Conservation (phyloP, 2,113 vertebrate species). For the Antechinus stuartii region DNA sequence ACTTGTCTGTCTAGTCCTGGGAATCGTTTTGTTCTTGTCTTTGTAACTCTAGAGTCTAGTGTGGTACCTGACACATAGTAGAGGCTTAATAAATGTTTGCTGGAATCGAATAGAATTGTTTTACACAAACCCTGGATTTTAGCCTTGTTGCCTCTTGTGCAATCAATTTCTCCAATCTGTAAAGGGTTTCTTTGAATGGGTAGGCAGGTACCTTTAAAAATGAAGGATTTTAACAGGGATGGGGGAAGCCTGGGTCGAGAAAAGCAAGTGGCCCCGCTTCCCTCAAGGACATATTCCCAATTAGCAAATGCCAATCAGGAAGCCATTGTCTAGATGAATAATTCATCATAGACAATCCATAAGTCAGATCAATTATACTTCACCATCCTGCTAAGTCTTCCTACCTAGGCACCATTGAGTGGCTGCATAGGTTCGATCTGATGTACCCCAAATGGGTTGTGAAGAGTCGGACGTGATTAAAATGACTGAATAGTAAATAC, state of each 20-base stretch:
- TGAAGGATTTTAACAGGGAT: background rate
- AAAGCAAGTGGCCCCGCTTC: background rate
- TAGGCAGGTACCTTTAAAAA: background rate
- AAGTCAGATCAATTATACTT: background rate
- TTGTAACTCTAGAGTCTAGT: background rate
- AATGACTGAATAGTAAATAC: no score
- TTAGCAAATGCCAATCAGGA: conserved; percentile 2
- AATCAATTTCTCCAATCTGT: background rate
- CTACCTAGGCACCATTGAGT: background rate
- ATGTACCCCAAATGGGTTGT: background rate
- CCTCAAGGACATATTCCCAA: background rate
- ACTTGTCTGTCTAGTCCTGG: background rate
- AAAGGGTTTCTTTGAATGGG: background rate
- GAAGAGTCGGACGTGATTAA: no score
- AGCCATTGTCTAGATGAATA: background rate
- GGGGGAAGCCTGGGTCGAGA: background rate
- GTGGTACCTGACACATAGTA: background rate
- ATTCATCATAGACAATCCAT: background rate
- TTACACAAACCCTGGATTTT: background rate
- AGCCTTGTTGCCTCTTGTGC: background rate
- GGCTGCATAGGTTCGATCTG: background rate
- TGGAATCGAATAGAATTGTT: background rate
- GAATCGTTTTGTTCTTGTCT: background rate
- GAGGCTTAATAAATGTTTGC: background rate
- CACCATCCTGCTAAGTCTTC: background rate